Evolutionary conservation across 2,888 invertebrate genomes (phyloP).

Genomic region (Alentia gelatinosa): DNA sequence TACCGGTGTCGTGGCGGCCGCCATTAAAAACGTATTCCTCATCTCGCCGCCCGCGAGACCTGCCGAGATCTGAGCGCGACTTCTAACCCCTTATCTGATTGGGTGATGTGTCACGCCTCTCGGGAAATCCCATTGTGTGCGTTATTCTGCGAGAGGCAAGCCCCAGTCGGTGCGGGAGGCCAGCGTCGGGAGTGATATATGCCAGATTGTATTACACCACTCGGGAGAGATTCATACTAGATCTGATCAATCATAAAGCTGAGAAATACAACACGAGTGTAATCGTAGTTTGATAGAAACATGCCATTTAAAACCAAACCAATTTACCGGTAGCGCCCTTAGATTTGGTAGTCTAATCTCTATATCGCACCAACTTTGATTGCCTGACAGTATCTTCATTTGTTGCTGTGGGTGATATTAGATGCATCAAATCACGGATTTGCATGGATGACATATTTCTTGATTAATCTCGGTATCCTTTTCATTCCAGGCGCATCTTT

Average conservation of each 20-base stretch:
- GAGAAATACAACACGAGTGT: not conserved
- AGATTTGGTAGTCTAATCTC: no score
- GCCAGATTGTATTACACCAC: not conserved
- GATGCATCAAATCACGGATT: no score
- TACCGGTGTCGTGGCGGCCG: not conserved
- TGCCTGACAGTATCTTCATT: no score
- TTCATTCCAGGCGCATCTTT: constrained; percentile 57
- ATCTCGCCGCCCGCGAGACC: constrained; percentile 14
- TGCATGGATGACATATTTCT: not conserved
- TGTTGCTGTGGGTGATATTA: no score
- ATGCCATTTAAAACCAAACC: not conserved
- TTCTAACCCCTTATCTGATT: constrained; percentile 34
- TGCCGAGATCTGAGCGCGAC: not conserved
- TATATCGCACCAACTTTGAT: no score
- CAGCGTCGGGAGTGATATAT: not conserved
- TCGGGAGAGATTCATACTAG: not conserved
- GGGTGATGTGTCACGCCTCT: constrained; percentile 3
- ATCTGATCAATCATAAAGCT: not conserved
- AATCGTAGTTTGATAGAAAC: not conserved
- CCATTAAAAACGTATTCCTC: constrained; percentile 40
- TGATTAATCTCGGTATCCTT: not conserved
- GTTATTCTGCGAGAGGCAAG: constrained; percentile 1
- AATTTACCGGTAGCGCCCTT: no score
- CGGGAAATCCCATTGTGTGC: constrained; percentile 38
- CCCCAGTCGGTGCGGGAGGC: not conserved